Conservation (phyloP, 92 coral and sea anemone genomes). For the Blastomussa wellsi region DNA sequence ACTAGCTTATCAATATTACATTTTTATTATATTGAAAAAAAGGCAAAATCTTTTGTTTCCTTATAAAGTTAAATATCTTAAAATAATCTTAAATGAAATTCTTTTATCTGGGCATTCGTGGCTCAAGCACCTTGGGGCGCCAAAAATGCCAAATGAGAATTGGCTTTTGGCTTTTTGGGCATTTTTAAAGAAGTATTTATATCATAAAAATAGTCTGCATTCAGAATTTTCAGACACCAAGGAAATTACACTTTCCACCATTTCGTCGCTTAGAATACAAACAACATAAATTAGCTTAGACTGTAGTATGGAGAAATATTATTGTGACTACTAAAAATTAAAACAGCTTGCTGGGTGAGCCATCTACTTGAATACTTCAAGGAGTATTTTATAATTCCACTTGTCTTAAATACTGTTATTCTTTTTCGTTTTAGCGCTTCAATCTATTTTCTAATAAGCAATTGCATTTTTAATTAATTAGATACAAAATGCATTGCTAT, state of each 20-base stretch:
- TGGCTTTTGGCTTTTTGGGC: too few species aligned
- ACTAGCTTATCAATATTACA: not conserved
- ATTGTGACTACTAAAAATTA: not conserved
- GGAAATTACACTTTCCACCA: not conserved
- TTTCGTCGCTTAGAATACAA: not conserved
- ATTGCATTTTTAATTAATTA: not conserved
- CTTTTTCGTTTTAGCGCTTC: not conserved
- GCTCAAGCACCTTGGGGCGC: not conserved
- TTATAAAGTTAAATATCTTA: too few species aligned
- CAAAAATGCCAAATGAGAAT: not conserved
- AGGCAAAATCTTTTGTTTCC: not conserved
- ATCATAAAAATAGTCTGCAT: not conserved
- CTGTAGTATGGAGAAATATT: not conserved
- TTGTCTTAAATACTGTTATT: not conserved
- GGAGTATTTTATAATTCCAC: not conserved
- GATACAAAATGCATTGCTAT: not conserved
- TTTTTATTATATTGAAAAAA: not conserved
- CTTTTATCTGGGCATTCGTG: not conserved
- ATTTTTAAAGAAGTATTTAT: not conserved
- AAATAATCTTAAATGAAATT: not conserved
- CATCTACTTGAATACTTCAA: too few species aligned
- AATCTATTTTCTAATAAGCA: not conserved
- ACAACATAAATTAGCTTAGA: too few species aligned
- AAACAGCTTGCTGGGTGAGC: not conserved
- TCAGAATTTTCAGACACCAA: not conserved